These are phyloP conservation scores for Salpingus planirostris DNA, from an alignment of 2,888 invertebrate species.

Conservation along the genomic window DNA sequence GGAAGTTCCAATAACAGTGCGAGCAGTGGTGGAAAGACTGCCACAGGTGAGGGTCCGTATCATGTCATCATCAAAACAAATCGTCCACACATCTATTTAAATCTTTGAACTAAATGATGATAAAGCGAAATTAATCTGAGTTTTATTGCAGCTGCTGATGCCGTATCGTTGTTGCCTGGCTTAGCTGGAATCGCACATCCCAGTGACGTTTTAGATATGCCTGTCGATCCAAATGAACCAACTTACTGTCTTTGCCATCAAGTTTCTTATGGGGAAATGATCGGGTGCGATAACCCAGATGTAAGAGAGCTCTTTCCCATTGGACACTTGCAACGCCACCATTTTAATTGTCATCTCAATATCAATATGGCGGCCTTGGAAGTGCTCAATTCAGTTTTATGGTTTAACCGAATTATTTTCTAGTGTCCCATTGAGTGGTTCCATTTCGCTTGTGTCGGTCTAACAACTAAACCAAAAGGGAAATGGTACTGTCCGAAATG, in stretches of 20 bases:
- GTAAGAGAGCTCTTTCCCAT: slow-evolving; percentile 40
- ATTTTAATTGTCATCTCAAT: too few relatives aligned
- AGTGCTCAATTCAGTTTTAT: too few relatives aligned
- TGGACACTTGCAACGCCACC: not conserved
- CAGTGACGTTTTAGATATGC: slow-evolving; percentile 85
- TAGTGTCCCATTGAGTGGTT: slow-evolving; percentile 90
- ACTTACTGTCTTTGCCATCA: slow-evolving; percentile 98
- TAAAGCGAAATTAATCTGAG: not conserved
- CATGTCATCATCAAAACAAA: too few relatives aligned
- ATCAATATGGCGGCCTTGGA: too few relatives aligned
- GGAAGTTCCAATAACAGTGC: slow-evolving; percentile 30
- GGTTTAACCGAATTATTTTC: slow-evolving; percentile 24
- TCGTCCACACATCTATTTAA: slow-evolving; percentile 1
- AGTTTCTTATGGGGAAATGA: slow-evolving; percentile 95
- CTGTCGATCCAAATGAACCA: slow-evolving; percentile 95
- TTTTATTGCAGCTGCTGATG: slow-evolving; percentile 33
- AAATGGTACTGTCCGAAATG: slow-evolving; percentile 96
- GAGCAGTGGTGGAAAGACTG: slow-evolving; percentile 34
- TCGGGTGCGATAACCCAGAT: slow-evolving; percentile 90
- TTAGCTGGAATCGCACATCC: slow-evolving; percentile 66
- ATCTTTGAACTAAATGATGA: not conserved
- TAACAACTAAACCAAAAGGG: slow-evolving; percentile 87
- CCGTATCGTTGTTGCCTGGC: slow-evolving; percentile 40
- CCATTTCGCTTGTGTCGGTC: slow-evolving; percentile 88
- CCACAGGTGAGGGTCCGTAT: slow-evolving; percentile 42